These are phyloP conservation scores for Drosophila grimshawi DNA, from an alignment of 1,140 invertebrate genomes.

Conservation along the genomic window DNA sequence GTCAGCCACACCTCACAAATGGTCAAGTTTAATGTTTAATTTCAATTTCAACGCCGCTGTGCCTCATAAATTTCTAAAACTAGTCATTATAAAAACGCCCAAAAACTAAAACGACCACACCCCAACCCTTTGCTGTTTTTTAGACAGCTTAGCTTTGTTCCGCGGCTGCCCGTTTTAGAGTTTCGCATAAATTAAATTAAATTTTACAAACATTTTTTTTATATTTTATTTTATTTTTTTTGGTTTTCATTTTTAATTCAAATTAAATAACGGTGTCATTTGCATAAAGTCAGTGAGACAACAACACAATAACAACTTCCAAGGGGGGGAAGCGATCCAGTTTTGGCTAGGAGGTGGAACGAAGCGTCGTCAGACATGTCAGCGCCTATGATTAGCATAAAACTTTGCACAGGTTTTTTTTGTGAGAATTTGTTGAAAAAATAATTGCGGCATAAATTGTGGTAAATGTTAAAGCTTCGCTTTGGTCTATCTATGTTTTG, in stretches of 20 bases:
- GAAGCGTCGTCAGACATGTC: constrained; percentile 23
- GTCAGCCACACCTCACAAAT: constrained; percentile 39
- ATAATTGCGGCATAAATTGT: constrained; percentile 68
- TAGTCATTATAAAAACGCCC: constrained; percentile 72
- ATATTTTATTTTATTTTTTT: constrained; percentile 44
- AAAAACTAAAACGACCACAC: constrained; percentile 61
- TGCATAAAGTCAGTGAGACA: constrained; percentile 43
- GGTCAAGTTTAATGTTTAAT: constrained; percentile 62
- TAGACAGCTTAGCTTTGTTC: constrained; percentile 50
- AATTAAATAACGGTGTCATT: constrained; percentile 44
- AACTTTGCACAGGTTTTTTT: constrained; percentile 55
- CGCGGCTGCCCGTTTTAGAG: constrained; percentile 55
- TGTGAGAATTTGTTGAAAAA: constrained; percentile 44
- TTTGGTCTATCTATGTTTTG: constrained; percentile 30
- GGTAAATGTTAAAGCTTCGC: constrained; percentile 60
- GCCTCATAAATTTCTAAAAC: constrained; percentile 73
- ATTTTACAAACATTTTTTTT: constrained; percentile 27
- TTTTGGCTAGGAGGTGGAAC: constrained; percentile 20
- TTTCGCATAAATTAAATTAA: constrained; percentile 79
- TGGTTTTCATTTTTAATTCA: constrained; percentile 40
- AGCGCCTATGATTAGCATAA: constrained; percentile 70
- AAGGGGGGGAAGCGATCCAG: not conserved
- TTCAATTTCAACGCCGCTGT: constrained; percentile 70
- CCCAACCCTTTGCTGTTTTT: not conserved
- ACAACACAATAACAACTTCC: constrained; percentile 27